Conservation (phyloP, 30 jellyfish, hydroid and myxozoan species). For the Turritopsis dohrnii region DNA sequence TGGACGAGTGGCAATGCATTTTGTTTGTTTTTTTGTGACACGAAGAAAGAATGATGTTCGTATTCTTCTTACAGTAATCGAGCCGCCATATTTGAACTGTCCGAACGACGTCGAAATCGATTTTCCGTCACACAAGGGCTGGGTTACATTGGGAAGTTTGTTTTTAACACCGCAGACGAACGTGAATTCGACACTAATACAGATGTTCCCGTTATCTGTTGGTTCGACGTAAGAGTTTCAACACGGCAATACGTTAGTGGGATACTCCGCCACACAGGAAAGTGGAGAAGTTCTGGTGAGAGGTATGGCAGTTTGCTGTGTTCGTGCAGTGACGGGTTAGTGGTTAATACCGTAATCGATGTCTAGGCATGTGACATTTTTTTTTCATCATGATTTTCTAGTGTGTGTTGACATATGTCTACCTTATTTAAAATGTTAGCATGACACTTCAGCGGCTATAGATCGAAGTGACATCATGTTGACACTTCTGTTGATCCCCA, state of each 20-base stretch:
- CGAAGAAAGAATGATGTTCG: too few relatives aligned
- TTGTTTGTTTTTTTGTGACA: too few relatives aligned
- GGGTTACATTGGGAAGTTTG: conserved; percentile 38
- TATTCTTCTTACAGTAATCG: conserved; percentile 52
- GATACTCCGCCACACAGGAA: conserved; percentile 43
- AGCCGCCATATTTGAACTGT: conserved; percentile 79
- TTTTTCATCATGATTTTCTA: too few relatives aligned
- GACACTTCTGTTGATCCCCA: too few relatives aligned
- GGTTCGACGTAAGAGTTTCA: conserved; percentile 44
- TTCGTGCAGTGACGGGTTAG: too few relatives aligned
- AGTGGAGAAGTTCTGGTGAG: conserved; percentile 37
- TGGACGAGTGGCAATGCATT: too few relatives aligned
- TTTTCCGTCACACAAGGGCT: conserved; percentile 40
- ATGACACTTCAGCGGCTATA: too few relatives aligned
- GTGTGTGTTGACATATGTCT: too few relatives aligned
- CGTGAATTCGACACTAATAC: conserved; percentile 38
- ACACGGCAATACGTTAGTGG: conserved; percentile 57
- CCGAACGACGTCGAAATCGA: conserved; percentile 62
- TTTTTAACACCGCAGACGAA: conserved; percentile 82
- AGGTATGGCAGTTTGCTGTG: conserved; percentile 50
- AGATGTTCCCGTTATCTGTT: conserved; percentile 40
- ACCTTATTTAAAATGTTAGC: too few relatives aligned
- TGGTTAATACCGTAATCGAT: too few relatives aligned
- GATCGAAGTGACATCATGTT: too few relatives aligned
- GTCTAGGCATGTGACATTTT: too few relatives aligned